A percentile compares a stretch with the other conserved stretches of the same genome.
phyloP scores from a whole-genome alignment of 2,888 invertebrate genomes.

The Ectemnius continuus region DNA sequence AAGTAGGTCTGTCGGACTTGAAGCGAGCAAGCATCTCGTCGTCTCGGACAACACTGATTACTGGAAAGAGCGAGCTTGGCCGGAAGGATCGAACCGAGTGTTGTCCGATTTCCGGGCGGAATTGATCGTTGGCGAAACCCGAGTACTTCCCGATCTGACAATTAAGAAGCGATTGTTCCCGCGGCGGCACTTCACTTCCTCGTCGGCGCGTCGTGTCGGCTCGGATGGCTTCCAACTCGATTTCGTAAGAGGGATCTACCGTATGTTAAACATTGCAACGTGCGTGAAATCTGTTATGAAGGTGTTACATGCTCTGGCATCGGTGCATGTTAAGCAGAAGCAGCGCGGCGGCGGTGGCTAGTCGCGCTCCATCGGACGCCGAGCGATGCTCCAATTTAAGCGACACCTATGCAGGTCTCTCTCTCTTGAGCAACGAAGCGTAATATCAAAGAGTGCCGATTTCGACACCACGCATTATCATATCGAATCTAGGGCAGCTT shows the following conservation, averaged over 20 bases:
- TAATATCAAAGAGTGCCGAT: too few species aligned
- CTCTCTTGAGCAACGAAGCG: too few species aligned
- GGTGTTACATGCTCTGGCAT: conserved; percentile 7
- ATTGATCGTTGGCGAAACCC: not conserved
- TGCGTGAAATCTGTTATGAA: conserved; percentile 30
- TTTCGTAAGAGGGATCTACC: conserved; percentile 31
- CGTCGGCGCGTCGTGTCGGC: conserved; percentile 18
- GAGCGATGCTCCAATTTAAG: too few species aligned
- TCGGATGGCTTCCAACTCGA: conserved; percentile 20
- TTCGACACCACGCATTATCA: too few species aligned
- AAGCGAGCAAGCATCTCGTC: too few species aligned
- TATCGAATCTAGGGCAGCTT: too few species aligned
- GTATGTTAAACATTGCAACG: conserved; percentile 10
- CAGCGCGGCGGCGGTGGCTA: too few species aligned
- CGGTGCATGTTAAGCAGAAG: not conserved
- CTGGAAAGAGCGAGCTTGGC: too few species aligned
- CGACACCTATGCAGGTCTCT: too few species aligned
- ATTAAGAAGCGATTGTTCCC: not conserved
- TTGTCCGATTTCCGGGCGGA: not conserved
- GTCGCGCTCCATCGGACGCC: too few species aligned
- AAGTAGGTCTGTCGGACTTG: conserved; percentile 1
- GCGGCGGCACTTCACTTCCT: conserved; percentile 14
- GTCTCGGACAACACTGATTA: too few species aligned
- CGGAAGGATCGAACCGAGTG: not conserved
- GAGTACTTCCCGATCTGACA: not conserved